These are phyloP conservation scores for Progne subis DNA, from an alignment of 2,113 vertebrate species.

Conservation along the genomic window DNA sequence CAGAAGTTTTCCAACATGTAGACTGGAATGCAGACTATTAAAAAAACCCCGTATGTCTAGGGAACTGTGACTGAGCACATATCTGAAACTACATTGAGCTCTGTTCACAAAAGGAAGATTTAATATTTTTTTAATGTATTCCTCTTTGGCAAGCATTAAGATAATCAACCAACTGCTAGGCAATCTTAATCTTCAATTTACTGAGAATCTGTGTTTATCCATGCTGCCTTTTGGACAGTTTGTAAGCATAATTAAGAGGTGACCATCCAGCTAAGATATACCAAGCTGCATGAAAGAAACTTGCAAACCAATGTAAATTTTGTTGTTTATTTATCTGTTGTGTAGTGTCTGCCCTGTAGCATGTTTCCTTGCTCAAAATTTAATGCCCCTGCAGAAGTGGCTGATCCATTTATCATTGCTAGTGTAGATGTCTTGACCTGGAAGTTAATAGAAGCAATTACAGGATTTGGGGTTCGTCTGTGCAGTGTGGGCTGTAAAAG, in stretches of 20 bases:
- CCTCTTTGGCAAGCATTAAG: not conserved
- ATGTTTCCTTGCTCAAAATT: not conserved
- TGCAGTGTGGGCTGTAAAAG: not conserved
- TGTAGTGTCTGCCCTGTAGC: not conserved
- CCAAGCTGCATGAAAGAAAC: not conserved
- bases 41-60: not conserved
- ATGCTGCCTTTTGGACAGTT: not conserved
- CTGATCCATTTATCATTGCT: not conserved
- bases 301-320: not conserved
- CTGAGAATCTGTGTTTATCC: not conserved
- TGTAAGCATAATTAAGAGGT: not conserved
- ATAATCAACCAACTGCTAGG: not conserved
- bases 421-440: not conserved
- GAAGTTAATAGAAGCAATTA: not conserved
- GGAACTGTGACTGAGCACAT: not conserved
- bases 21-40: not conserved
- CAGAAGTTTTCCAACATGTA: not conserved
- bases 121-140: not conserved
- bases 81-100: not conserved
- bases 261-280: not conserved
- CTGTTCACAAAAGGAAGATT: not conserved
- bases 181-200: not conserved
- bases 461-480: not conserved
- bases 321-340: not conserved
- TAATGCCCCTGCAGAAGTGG: not conserved